Percentiles rank a stretch among this genome's conserved stretches.
Conservation (phyloP, 2,113 vertebrate genomes). For the Micromys minutus region DNA sequence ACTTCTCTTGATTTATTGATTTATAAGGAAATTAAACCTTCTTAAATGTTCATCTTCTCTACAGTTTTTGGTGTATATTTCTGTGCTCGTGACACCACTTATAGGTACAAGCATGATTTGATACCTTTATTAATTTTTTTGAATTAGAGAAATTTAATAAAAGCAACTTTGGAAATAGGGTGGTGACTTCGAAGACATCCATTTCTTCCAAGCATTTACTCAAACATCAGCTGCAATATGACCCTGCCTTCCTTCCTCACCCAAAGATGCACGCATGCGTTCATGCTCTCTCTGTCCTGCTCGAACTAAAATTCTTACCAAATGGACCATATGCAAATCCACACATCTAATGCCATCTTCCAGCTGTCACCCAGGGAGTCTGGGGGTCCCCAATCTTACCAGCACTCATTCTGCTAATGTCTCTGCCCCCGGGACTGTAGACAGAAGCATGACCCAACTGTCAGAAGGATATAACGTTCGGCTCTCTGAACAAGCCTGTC, state of each 20-base stretch:
- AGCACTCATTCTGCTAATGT: conserved; percentile 9
- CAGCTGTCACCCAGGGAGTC: not conserved
- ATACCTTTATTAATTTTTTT: not conserved
- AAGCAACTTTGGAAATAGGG: not conserved
- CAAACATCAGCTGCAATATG: not conserved
- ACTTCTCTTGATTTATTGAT: not conserved
- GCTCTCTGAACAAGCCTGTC: conserved; percentile 29
- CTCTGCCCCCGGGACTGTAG: not conserved
- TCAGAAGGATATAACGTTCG: not conserved
- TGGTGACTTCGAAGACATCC: not conserved
- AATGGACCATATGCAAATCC: not conserved
- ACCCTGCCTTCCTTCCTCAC: not conserved
- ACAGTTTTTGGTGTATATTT: not conserved
- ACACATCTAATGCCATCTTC: not conserved
- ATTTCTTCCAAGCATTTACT: not conserved
- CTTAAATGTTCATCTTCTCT: conserved; percentile 30
- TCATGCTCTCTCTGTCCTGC: not conserved
- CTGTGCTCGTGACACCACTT: not conserved
- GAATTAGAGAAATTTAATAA: not conserved
- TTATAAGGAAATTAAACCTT: conserved; percentile 35
- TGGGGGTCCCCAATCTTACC: not conserved
- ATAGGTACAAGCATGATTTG: not conserved
- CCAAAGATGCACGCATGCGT: not conserved
- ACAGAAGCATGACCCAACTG: not conserved
- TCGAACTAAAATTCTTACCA: not conserved